Conservation (phyloP, 2,113 vertebrate genomes). For the Nanorana parkeri region DNA sequence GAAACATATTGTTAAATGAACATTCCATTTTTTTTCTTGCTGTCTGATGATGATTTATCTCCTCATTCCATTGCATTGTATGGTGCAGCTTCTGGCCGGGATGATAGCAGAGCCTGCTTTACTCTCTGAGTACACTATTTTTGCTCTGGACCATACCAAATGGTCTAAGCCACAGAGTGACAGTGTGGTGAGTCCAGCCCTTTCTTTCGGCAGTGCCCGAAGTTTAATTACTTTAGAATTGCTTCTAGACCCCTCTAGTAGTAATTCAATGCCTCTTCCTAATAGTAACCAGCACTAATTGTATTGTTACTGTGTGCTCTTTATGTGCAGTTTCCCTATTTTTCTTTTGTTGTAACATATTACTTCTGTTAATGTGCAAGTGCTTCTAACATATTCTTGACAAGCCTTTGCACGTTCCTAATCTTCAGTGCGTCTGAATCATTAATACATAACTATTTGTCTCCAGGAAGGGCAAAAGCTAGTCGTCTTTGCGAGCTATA, state of each 20-base stretch:
- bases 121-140: conserved; percentile 99
- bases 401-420: background rate
- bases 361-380: conserved; percentile 68
- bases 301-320: conserved; percentile 21
- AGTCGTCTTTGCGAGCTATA: too few species aligned
- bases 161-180: conserved; percentile 88
- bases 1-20: background rate
- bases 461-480: background rate
- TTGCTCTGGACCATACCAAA: conserved; percentile 99
- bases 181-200: conserved; percentile 91
- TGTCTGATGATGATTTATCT: conserved; percentile 79
- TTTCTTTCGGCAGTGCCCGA: conserved; percentile 71
- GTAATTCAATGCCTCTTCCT: conserved; percentile 60
- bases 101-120: conserved; percentile 99
- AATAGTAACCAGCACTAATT: conserved; percentile 80
- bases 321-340: background rate
- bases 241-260: conserved; percentile 82
- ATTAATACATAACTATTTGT: background rate
- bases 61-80: conserved; percentile 81
- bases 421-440: background rate
- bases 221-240: conserved; percentile 73
- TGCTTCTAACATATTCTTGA: conserved; percentile 5
- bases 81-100: conserved; percentile 94
- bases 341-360: conserved; percentile 24
- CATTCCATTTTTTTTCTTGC: background rate